A percentile compares a stretch with the other conserved stretches of the same genome.
phyloP scores from a whole-genome alignment of 64 coral and sea anemone genomes.

The Dendrophyllia cribrosa region DNA sequence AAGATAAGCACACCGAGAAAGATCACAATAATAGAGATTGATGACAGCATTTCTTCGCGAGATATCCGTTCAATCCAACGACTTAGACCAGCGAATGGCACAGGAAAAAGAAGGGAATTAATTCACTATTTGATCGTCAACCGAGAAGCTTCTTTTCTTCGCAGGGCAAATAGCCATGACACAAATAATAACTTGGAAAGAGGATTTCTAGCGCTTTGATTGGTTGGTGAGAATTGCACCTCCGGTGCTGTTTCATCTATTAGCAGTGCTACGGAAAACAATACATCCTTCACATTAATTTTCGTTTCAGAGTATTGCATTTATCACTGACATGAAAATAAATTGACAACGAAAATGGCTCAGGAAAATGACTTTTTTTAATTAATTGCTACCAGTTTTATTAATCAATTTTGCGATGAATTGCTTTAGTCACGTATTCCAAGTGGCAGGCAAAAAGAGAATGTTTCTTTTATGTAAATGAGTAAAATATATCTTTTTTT shows the following conservation, averaged over 20 bases:
- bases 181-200: constrained; percentile 13
- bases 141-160: background rate
- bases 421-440: background rate
- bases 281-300: background rate
- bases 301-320: background rate
- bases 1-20: constrained; percentile 97
- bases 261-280: background rate
- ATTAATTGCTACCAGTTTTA: background rate
- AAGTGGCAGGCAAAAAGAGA: background rate
- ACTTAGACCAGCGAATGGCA: constrained; percentile 13
- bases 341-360: background rate
- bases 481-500: background rate
- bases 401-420: background rate
- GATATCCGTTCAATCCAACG: background rate
- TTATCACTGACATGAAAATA: background rate
- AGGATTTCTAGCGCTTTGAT: background rate
- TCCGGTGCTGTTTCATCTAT: background rate
- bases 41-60: constrained; percentile 76
- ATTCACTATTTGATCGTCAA: background rate
- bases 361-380: background rate
- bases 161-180: background rate
- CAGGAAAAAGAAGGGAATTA: background rate
- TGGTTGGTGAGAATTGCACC: constrained; percentile 7
- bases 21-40: constrained; percentile 94
- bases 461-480: background rate